Conservation (phyloP, 2,797 vertebrate genomes). For the Alosa sapidissima region DNA sequence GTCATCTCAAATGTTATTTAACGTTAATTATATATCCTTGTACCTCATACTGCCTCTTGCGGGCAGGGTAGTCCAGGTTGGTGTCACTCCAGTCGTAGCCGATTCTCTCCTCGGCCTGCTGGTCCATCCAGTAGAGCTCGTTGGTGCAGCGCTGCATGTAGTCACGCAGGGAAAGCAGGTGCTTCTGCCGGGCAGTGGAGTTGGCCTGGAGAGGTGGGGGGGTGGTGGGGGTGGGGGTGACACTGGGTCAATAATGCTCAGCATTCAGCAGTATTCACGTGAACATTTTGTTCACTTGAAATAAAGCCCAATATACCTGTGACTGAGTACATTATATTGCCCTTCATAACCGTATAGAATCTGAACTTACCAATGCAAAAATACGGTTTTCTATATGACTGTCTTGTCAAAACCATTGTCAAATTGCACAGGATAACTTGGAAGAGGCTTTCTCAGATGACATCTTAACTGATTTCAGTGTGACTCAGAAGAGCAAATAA, state of each 20-base stretch:
- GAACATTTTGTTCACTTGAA: background rate
- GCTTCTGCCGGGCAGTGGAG: slow-evolving; percentile 83
- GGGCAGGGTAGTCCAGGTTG: slow-evolving; percentile 91
- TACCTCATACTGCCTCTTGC: slow-evolving; percentile 94
- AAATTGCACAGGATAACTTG: background rate
- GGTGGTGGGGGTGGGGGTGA: too few relatives aligned
- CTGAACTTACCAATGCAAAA: too few relatives aligned
- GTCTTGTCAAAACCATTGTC: background rate
- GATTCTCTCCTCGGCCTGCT: slow-evolving; percentile 89
- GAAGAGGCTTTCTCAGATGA: background rate
- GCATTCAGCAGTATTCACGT: background rate
- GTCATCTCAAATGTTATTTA: too few relatives aligned
- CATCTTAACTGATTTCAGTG: background rate
- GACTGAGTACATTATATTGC: too few relatives aligned
- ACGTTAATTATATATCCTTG: background rate
- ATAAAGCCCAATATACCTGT: too few relatives aligned
- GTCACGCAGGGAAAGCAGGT: slow-evolving; percentile 87
- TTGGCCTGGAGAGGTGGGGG: slow-evolving; percentile 56
- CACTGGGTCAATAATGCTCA: background rate
- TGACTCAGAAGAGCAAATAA: background rate
- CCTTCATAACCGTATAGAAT: too few relatives aligned
- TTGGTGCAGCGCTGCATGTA: slow-evolving; percentile 99
- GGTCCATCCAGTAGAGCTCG: slow-evolving; percentile 98
- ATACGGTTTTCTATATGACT: too few relatives aligned
- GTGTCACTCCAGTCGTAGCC: slow-evolving; percentile 93